Conservation (phyloP, 1,140 invertebrate species). For the Caerostris darwini region DNA sequence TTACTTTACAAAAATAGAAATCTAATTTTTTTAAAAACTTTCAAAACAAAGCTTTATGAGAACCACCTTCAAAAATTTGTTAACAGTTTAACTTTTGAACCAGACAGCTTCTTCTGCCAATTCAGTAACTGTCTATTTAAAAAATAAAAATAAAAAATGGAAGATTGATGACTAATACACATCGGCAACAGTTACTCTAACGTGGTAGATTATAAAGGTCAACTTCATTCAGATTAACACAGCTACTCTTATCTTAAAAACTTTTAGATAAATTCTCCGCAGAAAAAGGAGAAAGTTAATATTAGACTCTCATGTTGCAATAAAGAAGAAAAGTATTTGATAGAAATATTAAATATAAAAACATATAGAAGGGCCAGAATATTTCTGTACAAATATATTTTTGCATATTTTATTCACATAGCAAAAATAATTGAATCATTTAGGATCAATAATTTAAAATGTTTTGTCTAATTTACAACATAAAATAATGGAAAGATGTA, state of each 20-base stretch:
- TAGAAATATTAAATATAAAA: background rate
- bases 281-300: conserved; percentile 25
- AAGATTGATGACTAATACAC: conserved; percentile 70
- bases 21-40: background rate
- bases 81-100: conserved; percentile 7
- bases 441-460: too few relatives aligned
- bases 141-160: conserved; percentile 27
- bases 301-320: background rate
- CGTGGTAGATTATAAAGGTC: conserved; percentile 61
- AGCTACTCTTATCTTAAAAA: conserved; percentile 59
- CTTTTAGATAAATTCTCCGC: conserved; percentile 18
- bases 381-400: too few relatives aligned
- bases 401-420: too few relatives aligned
- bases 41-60: background rate
- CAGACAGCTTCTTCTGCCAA: background rate
- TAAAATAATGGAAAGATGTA: too few relatives aligned
- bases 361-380: background rate
- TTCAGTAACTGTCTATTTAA: background rate
- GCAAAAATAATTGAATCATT: too few relatives aligned
- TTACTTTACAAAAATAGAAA: too few relatives aligned
- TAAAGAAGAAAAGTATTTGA: background rate
- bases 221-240: conserved; percentile 64
- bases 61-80: background rate
- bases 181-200: conserved; percentile 62
- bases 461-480: too few relatives aligned